Base-by-base conservation (phyloP, 2,113 vertebrate genomes). In the Paracanthobrama guichenoti region DNA sequence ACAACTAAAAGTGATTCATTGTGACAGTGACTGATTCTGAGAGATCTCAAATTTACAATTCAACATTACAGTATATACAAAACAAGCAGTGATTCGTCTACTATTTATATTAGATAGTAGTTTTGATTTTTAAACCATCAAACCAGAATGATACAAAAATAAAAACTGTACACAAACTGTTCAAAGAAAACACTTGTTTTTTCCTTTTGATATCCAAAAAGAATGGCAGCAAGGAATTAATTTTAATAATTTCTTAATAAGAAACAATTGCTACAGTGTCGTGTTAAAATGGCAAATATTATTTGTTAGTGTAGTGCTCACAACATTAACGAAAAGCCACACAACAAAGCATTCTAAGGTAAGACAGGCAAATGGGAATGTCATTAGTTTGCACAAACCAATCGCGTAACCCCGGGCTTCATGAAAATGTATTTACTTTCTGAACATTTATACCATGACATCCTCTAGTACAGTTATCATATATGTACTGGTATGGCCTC, bases 261-360 rank as follows among this genome's bases (percentile, higher is more conserved):
- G 94, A 95, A 96, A 95, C 90, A 93, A 94, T 93, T 94, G 94
- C 95, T 97, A 97, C 96, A 97, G 96, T 97, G 96, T 96, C 74
- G 93, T 97, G 96, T 96, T 96, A 94, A 94, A 93, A 93, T 93
- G 93, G 93, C 94, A 94, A 94, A 90, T 90, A 93, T 77, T 93
- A 93, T 91, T 90, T 85, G 90, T 90, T 85, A 88, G 91, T 91
- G 93, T 94, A 90, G 92, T 93, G 92, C 91, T 93, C 91, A 92
- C 93, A 90, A 93, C 89, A 90, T 78, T 86, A 93, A 93, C 88
- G 83, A 91, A 90, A 93, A 93, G 90, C 90, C 92, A 93, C 90
- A 92, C 90, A 92, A 92, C 88, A 90, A 93, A 88, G 86, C 84
- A 89, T 89, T 86, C 91, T 14, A 90, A 91, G 88, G 86, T 86